Conservation (phyloP, 2,113 vertebrate species). For the Vulpes lagopus region DNA sequence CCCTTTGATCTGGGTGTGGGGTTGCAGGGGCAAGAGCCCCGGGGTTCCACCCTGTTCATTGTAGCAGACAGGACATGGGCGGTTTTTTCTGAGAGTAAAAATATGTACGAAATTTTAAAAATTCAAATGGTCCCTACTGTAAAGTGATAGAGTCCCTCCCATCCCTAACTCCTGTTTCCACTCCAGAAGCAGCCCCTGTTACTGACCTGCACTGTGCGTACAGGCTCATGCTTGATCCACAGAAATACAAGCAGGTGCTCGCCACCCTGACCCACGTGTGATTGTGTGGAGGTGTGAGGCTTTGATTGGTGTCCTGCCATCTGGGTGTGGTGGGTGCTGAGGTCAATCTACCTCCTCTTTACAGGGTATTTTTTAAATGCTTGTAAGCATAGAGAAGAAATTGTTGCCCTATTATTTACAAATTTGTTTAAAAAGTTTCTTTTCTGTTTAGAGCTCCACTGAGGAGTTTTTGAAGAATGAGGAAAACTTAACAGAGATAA, state of each 20-base stretch:
- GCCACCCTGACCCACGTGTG: rapidly evolving
- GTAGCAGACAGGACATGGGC: neutral
- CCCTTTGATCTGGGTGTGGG: neutral
- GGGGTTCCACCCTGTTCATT: too few species aligned
- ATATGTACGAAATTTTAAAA: rapidly evolving
- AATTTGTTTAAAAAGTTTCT: neutral
- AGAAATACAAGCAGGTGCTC: rapidly evolving
- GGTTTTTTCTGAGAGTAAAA: neutral
- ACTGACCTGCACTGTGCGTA: rapidly evolving
- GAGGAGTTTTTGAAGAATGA: neutral
- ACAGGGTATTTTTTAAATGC: neutral
- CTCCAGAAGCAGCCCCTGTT: neutral
- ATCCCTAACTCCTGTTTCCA: rapidly evolving
- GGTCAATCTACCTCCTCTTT: neutral
- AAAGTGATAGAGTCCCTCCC: neutral
- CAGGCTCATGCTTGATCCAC: neutral
- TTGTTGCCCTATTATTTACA: neutral
- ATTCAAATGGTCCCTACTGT: rapidly evolving
- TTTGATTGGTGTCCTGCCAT: neutral
- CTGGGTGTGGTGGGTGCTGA: rapidly evolving
- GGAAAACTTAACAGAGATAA: neutral
- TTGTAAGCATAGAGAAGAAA: neutral
- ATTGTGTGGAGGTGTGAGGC: rapidly evolving
- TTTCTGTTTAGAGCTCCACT: neutral
- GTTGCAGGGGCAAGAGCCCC: rapidly evolving